Evolutionary conservation across 2,113 vertebrate species (phyloP), one percentile per base, ranked within the genome.

Genomic region (Galemys pyrenaicus): DNA sequence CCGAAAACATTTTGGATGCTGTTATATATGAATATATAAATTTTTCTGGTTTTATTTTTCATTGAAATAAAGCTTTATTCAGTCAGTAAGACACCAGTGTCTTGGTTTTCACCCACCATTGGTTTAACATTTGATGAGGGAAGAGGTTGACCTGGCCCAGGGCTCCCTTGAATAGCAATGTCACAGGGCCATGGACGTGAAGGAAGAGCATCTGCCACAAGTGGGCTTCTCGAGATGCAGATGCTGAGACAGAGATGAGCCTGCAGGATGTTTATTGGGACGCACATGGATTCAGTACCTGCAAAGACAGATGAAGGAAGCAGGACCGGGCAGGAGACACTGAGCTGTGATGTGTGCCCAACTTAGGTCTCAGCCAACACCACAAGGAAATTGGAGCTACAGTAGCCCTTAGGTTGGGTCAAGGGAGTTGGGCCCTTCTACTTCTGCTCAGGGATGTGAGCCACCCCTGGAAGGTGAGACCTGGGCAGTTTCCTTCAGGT

Each of bases 21-120:
- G 92, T 98, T 98, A 97, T 96, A 97, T 98, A 97, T 97, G 92
- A 96, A 96, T 97, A 97, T 97, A 98, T 97, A 98, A 97, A 98
- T 97, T 97, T 97, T 98, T 97, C 96, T 96, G 97, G 93, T 80
- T 98, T 97, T 98, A 98, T 98, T 98, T 98, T 98, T 95, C 98
- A 98, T 98, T 98, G 96, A 98, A 99, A 98, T 98, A 98, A 99
- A 98, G 96, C 97, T 98, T 98, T 98, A 95, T 97, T 93, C 94
- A 65, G 92, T 93, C 85, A 84, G 28, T 64, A 89, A 84, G 83
- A 67, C 22, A 22, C 78, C 81, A 70, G 73, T 68, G 78, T 64
- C 19, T 81, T 82, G 44, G 78, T 86, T 97, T 94, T 95, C 58
- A 77, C 20, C 64, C 28, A 51, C 35, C 44, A 32, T 12, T 4